Evolutionary conservation across 2,797 vertebrate genomes (phyloP).

Genomic region (Hippoglossus hippoglossus): DNA sequence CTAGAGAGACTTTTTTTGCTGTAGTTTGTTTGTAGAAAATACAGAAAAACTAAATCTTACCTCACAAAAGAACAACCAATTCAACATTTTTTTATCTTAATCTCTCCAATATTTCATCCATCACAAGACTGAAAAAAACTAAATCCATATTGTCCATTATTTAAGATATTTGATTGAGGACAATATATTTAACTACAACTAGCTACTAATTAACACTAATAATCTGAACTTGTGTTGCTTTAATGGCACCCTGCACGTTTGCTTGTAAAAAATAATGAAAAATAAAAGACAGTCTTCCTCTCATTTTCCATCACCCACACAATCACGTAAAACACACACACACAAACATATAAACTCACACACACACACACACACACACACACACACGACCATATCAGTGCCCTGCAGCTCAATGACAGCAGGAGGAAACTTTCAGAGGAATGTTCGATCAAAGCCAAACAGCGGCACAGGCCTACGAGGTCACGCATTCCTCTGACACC

Average conservation of each 20-base stretch:
- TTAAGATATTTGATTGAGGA: too few relatives aligned
- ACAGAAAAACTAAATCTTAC: background rate
- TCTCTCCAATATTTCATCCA: background rate
- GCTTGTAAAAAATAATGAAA: too few relatives aligned
- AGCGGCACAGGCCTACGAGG: constrained; percentile 83
- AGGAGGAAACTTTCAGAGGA: constrained; percentile 86
- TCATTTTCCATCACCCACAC: background rate
- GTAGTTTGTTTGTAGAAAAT: background rate
- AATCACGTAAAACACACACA: too few relatives aligned
- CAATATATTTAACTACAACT: too few relatives aligned
- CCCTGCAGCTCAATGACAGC: constrained; percentile 52
- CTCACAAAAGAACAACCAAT: background rate
- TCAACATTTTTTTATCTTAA: background rate
- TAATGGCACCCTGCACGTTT: too few relatives aligned
- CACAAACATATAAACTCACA: too few relatives aligned
- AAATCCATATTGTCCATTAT: too few relatives aligned
- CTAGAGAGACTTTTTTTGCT: too few relatives aligned
- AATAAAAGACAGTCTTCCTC: too few relatives aligned
- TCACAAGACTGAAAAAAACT: background rate
- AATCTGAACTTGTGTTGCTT: background rate
- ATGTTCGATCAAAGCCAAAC: constrained; percentile 91
- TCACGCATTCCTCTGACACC: constrained; percentile 85
- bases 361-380: background rate
- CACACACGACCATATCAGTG: constrained; percentile 8
- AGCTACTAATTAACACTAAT: too few relatives aligned